Base-by-base conservation (phyloP, 1,140 invertebrate species). In the Tetramorium simillimum region DNA sequence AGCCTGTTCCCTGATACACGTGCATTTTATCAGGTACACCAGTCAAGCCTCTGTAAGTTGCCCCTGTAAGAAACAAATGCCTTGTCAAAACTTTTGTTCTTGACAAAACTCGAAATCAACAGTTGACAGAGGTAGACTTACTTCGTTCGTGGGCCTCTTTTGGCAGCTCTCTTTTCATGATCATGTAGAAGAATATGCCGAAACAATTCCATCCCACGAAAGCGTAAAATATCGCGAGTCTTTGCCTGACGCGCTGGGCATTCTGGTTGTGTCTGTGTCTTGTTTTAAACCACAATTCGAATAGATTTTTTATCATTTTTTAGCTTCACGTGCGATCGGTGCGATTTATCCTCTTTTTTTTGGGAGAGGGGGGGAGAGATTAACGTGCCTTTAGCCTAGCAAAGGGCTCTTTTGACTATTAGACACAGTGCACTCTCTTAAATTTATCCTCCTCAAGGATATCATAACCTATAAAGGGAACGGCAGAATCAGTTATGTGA, bases 131-230 rank as follows among this genome's bases (percentile, higher is more conserved):
- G 69, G 5, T 37, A n/a, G 12, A 51, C 56, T 18, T 81, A 88
- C 81, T 72, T 63, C 3, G 40, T 69, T 81, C 63, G 56, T 46
- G 1, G 58, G 0, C 0, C 56, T 67, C 28, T 0, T 33, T 12
- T 28, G 85, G 87, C 0, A 73, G 3, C 33, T 5, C n/a, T 0
- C 88, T 0, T 24, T 89, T 72, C 0, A 77, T 0, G 0, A 76
- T 0, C 0, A 1, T 0, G 6, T 88, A 91, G 0, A 92, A 28
- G 1, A 18, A 0, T 1, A 85, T 0, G 9, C 76, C 77, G 16
- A 73, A 16, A 24, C 65, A 0, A 84, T 91, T 88, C 90, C 89
- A 93, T 24, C 65, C 86, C 2, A 62, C 0, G 60, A 93, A 51
- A 37, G 53, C 73, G 81, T 93, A 93, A 0, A 85, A 0, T 1